Conservation (phyloP, 2,888 invertebrate genomes). For the Chrysolina haemoptera region DNA sequence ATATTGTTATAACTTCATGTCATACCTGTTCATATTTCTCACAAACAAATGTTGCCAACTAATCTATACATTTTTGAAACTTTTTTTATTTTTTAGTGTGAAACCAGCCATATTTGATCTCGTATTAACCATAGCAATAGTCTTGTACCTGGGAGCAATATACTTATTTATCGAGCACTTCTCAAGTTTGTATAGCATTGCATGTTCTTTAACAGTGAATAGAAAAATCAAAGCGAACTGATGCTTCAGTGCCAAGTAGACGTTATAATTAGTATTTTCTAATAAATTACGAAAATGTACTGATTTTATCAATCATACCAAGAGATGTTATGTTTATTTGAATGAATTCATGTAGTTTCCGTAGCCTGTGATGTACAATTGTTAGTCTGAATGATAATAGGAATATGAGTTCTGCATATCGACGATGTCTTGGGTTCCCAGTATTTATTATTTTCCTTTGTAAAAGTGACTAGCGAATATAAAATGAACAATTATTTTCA, state of each 20-base stretch:
- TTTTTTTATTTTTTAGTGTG: slow-evolving; percentile 78
- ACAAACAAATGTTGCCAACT: neutral
- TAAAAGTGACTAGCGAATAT: neutral
- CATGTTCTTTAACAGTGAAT: slow-evolving; percentile 71
- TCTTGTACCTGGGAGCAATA: slow-evolving; percentile 87
- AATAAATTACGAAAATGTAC: neutral
- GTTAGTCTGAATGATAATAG: slow-evolving; percentile 12
- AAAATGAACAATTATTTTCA: slow-evolving; percentile 9
- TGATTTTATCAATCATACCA: slow-evolving; percentile 2
- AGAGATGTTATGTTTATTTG: neutral
- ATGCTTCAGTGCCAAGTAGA: slow-evolving; percentile 7
- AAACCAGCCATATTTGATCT: slow-evolving; percentile 99
- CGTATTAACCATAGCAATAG: slow-evolving; percentile 89
- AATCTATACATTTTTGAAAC: neutral
- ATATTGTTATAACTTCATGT: too few species aligned
- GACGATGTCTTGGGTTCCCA: neutral
- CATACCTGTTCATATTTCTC: too few species aligned
- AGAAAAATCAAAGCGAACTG: slow-evolving; percentile 53
- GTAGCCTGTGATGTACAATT: slow-evolving; percentile 16
- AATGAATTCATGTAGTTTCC: slow-evolving; percentile 11
- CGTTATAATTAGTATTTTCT: neutral
- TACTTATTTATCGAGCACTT: slow-evolving; percentile 86
- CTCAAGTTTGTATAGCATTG: slow-evolving; percentile 77
- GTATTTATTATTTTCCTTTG: neutral
- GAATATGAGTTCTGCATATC: slow-evolving; percentile 3